phyloP scores from a whole-genome alignment of 2,888 invertebrate genomes.

The Drosophila falleni region DNA sequence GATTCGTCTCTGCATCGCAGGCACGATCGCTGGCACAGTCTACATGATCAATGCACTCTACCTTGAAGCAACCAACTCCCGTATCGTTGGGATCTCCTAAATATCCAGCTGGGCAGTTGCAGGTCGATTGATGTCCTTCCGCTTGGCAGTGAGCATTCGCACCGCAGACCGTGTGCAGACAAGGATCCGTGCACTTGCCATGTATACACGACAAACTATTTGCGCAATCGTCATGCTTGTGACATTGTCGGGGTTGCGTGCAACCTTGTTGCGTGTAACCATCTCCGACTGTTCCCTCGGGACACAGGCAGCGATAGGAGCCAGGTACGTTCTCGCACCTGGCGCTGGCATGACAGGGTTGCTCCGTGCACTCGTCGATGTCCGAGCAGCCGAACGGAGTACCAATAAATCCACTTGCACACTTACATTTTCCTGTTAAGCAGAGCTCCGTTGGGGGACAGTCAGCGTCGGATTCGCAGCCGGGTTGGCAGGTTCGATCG shows the following conservation, averaged over 20 bases:
- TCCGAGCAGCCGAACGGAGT: constrained; percentile 92
- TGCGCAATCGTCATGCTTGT: constrained; percentile 90
- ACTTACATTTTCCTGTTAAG: constrained; percentile 90
- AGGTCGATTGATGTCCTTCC: constrained; percentile 90
- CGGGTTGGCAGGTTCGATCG: constrained; percentile 92
- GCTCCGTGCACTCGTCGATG: constrained; percentile 92
- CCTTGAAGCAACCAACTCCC: constrained; percentile 93
- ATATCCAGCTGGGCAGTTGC: constrained; percentile 92
- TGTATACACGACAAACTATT: constrained; percentile 91
- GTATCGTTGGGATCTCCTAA: constrained; percentile 92
- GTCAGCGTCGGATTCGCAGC: constrained; percentile 93
- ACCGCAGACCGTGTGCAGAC: constrained; percentile 90
- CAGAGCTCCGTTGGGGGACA: constrained; percentile 93
- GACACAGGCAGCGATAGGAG: constrained; percentile 92
- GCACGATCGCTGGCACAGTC: constrained; percentile 92
- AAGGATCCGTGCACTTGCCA: constrained; percentile 93
- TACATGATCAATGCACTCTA: constrained; percentile 92
- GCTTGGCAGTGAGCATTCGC: constrained; percentile 91
- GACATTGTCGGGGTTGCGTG: constrained; percentile 91
- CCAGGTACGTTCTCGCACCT: constrained; percentile 92
- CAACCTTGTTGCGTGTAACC: constrained; percentile 91
- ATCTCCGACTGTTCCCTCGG: constrained; percentile 92
- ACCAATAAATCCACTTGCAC: constrained; percentile 91
- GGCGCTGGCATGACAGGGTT: constrained; percentile 92
- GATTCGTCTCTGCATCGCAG: constrained; percentile 91